Conservation (phyloP, 2,113 vertebrate genomes). For the Seriola aureovittata region DNA sequence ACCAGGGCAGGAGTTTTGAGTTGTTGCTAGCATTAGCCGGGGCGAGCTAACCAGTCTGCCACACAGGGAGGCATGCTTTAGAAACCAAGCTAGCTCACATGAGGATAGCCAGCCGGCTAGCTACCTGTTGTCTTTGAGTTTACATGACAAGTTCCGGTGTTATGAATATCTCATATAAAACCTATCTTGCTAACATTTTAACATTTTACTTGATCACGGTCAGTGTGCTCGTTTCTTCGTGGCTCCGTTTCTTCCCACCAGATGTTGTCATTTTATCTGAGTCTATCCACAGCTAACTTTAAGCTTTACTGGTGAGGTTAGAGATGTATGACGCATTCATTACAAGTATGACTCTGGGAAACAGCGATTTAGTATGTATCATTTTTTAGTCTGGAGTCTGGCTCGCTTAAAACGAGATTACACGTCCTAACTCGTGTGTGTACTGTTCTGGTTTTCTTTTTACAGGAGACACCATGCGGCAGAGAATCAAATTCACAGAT, state of each 20-base stretch:
- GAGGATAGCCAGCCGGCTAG: slow-evolving; percentile 47
- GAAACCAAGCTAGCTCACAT: slow-evolving; percentile 49
- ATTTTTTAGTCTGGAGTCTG: neutral
- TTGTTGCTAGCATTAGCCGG: slow-evolving; percentile 57
- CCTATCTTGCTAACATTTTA: neutral
- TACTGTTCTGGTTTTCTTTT: slow-evolving; percentile 50
- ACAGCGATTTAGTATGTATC: neutral
- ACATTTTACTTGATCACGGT: neutral
- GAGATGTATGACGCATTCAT: slow-evolving; percentile 17
- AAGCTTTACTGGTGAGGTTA: neutral
- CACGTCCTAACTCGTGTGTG: neutral
- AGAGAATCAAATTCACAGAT: slow-evolving; percentile 98
- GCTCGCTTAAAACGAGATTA: neutral
- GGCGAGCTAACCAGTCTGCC: slow-evolving; percentile 33
- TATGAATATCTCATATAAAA: neutral
- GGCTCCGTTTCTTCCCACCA: neutral
- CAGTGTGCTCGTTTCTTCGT: neutral
- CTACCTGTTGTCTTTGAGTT: slow-evolving; percentile 74
- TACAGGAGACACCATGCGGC: slow-evolving; percentile 95
- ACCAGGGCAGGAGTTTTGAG: neutral
- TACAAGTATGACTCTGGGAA: neutral
- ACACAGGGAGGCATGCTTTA: slow-evolving; percentile 46
- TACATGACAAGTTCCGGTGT: neutral
- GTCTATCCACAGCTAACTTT: slow-evolving; percentile 25
- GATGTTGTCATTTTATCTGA: neutral